Evolutionary conservation across 2,113 vertebrate species (phyloP), one percentile per base, ranked within the genome.

Genomic region (Cyrtonyx montezumae): DNA sequence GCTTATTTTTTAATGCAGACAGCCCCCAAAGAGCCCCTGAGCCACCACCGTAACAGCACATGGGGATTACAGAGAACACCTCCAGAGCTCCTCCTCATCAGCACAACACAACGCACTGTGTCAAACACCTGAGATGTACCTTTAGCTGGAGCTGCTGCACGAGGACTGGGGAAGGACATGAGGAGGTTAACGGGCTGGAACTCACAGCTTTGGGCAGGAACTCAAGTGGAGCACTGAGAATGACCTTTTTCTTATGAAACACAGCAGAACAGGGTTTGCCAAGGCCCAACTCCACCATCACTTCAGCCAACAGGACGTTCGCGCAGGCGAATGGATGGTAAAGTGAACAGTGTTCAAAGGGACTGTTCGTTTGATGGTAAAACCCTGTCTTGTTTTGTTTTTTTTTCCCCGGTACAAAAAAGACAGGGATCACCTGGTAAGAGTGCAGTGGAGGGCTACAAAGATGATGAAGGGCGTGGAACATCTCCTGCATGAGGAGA

Each of bases 161-260:
- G 4, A 82, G 32, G 58, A 71, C 84, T 55, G 78, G 34, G 74
- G 74, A 67, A 94, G 95, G 94, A 94, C 92, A 93, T 94, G 49
- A 86, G 84, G 77, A 87, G 51, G 80, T 88, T 87, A 88, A 93
- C 84, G 84, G 62, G 48, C 56, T 93, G 89, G 80, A 96, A 94
- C 80, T 30, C 65, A 90, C 91, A 96, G 6, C 66, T 66, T 63
- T 49, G 83, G 89, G 37, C 37, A 56, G 19, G 8, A 84, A 84
- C 62, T 42, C 14, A 43, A 84, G 80, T 78, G 84, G 25, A 92
- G 34, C 66, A 65, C 89, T 75, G 69, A 81, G 66, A 94, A 78
- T 62, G 84, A 84, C 61, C 83, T 69, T 70, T 79, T 34, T 77
- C 30, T 63, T 75, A 46, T 34, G 40, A 22, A 92, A 78, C 51